phyloP scores from a whole-genome alignment of 1,140 invertebrate genomes.

The Aphidius ervi region DNA sequence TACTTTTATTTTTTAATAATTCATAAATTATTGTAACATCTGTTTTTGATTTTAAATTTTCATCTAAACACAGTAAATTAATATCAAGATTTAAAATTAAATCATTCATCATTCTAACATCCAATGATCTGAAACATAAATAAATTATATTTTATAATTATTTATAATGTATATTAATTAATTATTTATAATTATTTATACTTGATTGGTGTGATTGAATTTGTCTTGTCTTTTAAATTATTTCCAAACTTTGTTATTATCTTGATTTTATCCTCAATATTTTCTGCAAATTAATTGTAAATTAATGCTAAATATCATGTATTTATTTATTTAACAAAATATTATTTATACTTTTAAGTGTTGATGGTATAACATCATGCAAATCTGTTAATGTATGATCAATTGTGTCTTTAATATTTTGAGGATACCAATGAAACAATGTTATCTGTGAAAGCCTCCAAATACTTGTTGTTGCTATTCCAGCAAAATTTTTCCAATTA shows the following conservation, averaged over 20 bases:
- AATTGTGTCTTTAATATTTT: constrained; percentile 34
- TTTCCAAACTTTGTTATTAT: constrained; percentile 23
- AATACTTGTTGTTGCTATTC: constrained; percentile 39
- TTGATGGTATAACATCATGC: no score
- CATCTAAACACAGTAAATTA: constrained; percentile 38
- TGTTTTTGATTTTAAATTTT: constrained; percentile 52
- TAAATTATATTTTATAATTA: neutral
- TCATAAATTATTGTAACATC: constrained; percentile 54
- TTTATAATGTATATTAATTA: neutral
- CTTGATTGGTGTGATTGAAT: constrained; percentile 28
- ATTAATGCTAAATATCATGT: constrained; percentile 11
- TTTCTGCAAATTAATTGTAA: constrained; percentile 24
- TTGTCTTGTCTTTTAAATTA: constrained; percentile 30
- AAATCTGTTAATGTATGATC: constrained; percentile 28
- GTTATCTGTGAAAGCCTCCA: constrained; percentile 46
- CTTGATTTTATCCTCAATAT: constrained; percentile 24
- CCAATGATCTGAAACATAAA: constrained; percentile 34
- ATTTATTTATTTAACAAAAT: neutral
- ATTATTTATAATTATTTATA: constrained; percentile 27
- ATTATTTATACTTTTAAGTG: no score
- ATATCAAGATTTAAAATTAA: constrained; percentile 40
- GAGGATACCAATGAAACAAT: constrained; percentile 42
- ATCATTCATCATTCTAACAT: constrained; percentile 44
- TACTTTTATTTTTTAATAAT: constrained; percentile 42
- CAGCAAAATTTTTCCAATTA: constrained; percentile 32